A percentile compares a stretch with the other conserved stretches of the same genome.
Conservation (phyloP, 2,797 vertebrate genomes). For the Merluccius polli region DNA sequence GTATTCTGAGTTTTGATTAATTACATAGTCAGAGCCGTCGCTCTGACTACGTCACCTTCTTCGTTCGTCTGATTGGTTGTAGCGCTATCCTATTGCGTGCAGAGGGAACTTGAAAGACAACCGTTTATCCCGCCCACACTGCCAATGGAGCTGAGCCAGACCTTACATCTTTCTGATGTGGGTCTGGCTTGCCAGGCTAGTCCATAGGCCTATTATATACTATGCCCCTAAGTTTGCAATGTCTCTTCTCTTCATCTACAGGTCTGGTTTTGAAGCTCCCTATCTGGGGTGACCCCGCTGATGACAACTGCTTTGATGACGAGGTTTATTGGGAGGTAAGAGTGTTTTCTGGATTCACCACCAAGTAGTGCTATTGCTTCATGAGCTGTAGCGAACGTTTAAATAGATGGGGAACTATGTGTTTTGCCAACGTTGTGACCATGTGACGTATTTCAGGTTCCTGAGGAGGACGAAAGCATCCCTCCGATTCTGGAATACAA, state of each 20-base stretch:
- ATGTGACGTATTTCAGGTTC: slow-evolving; percentile 67
- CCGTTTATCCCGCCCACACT: no score
- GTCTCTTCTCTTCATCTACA: slow-evolving; percentile 42
- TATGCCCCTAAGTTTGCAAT: background rate
- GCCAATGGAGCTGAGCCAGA: no score
- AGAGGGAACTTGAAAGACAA: no score
- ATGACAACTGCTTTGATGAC: slow-evolving; percentile 93
- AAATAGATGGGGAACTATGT: background rate
- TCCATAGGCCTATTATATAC: no score
- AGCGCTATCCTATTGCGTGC: no score
- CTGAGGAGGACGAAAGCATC: slow-evolving; percentile 79
- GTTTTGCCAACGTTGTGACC: background rate
- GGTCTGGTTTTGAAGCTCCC: slow-evolving; percentile 86
- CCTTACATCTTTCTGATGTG: background rate
- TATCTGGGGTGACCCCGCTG: slow-evolving; percentile 85
- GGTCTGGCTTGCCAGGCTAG: no score
- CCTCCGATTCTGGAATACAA: slow-evolving; percentile 70
- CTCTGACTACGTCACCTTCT: no score
- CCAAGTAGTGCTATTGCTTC: slow-evolving; percentile 8
- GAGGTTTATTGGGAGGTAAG: slow-evolving; percentile 92
- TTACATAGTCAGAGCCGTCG: no score
- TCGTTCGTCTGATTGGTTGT: no score
- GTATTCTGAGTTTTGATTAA: no score
- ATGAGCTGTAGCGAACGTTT: background rate
- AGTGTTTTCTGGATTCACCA: background rate